phyloP scores from a whole-genome alignment of 2,113 vertebrate genomes.

The Pholis gunnellus region DNA sequence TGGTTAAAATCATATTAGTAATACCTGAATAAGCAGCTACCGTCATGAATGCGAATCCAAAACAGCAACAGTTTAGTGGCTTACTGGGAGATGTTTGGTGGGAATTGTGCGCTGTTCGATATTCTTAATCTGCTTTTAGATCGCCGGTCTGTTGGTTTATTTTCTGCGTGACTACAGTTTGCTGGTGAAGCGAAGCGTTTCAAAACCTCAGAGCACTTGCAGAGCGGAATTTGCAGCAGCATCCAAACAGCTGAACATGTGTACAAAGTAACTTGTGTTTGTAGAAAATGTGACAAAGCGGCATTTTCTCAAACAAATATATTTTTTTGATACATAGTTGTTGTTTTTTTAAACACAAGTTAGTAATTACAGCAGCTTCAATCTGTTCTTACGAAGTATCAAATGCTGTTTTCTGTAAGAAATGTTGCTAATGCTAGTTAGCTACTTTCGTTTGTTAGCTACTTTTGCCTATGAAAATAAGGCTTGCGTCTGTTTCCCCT shows the following conservation, averaged over 20 bases:
- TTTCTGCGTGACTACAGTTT: background rate
- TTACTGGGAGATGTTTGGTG: background rate
- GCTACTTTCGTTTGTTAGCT: background rate
- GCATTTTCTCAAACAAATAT: background rate
- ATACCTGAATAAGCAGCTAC: background rate
- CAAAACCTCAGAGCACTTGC: background rate
- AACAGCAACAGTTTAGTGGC: background rate
- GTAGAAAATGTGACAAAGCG: background rate
- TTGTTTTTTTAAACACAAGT: background rate
- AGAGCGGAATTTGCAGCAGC: background rate
- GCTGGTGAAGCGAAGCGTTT: background rate
- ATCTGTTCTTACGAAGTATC: background rate
- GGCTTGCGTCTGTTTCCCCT: background rate
- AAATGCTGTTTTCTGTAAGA: background rate
- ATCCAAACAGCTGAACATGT: background rate
- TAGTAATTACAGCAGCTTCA: background rate
- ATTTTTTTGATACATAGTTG: background rate
- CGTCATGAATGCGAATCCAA: background rate
- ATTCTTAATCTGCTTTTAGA: background rate
- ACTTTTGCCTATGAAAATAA: background rate
- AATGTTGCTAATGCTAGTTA: background rate
- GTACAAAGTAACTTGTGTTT: background rate
- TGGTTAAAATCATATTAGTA: slow-evolving; percentile 10
- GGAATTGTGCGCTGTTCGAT: background rate
- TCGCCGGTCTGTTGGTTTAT: background rate